Base-by-base conservation (phyloP, 2,113 vertebrate species). In the Hippopotamus amphibius region DNA sequence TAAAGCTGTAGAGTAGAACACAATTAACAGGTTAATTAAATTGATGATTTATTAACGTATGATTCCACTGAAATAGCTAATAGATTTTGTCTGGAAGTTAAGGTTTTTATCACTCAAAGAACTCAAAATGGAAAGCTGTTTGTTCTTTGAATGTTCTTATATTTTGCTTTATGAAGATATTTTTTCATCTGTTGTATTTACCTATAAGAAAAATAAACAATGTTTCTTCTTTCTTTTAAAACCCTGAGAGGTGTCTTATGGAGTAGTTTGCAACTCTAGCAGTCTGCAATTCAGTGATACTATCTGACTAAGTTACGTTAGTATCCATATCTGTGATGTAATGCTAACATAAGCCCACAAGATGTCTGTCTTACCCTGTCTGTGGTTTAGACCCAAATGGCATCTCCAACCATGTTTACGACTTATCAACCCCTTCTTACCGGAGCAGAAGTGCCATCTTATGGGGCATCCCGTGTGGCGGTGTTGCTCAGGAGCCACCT, bases 351-450 rank as follows among this genome's bases (percentile, higher is more conserved):
- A 7, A 90, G 71, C 26, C 89, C 97, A 97, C 96, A 69, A 97
- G 97, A 63, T 96, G 97, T 84, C 95, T 1, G 28, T 93, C 93
- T 92, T 89, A 84, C 72, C 80, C 72, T 65, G 87, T 24, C 11
- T 84, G 72, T 96, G 76, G 61, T 89, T 81, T 86, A 9, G 24
- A 76, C 37, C 55, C 22, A 59, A 65, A 17, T 46, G 30, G 46
- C 2, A 10, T 57, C 76, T 90, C 50, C 33, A 61, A 3, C 33
- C 2, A 0, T n/a, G 3, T 9, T 50, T 43, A 7, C 13, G 33
- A 22, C 16, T 1, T 10, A 46, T 6, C 7, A 50, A 11, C 41
- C 7, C 21, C n/a, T 43, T 22, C 26, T 13, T 11, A 5, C 1
- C 2, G 2, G 0, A n/a, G 12, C 13, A 59, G 22, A 22, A 16